Base-by-base conservation (phyloP, 2,888 invertebrate species). In the Drosophila melanosoma region DNA sequence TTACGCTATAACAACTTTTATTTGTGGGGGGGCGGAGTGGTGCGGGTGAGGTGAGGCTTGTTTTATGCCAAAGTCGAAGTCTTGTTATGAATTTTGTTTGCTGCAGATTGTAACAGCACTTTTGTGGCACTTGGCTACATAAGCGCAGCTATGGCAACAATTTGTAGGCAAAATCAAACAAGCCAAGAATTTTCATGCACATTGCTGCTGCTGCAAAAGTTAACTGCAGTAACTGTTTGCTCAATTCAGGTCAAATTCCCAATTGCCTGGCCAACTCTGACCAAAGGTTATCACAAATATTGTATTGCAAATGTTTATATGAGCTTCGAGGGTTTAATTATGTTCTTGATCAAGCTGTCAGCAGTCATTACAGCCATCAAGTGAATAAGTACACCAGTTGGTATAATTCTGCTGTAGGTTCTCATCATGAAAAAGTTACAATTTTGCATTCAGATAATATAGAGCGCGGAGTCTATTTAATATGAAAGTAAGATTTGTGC, bases 41-140 rank as follows among this genome's bases (percentile, higher is more conserved):
- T 49, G 20, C 15, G 33, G 20, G 23, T 5, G 53, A 17, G 29
- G 17, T 23, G 15, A 8, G 17, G n/a, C 7, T 2, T 38, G 38
- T 12, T 38, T n/a, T 29, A 29, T 29, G 29, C 29, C 29, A 6
- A 26, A 54, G 36, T 72, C 61, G 40, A 20, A 20, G 76, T 81
- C 85, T 81, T 87, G 87, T 82, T 85, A 82, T 84, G 84, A 81
- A 80, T 89, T 82, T 75, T 53, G 89, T 85, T 87, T 76, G 66
- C 73, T 69, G 49, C 81, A 72, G 70, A 81, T 82, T 87, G 78
- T 87, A 83, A 87, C 89, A 76, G 70, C 87, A 81, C 61, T 77
- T 87, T 78, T 76, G 74, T 82, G 87, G 62, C 82, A 85, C 82
- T 87, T 77, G 84, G 74, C 84, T 83, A 75, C 70, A 79, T 74